These are phyloP conservation scores for Pseudomugil gertrudae DNA, from an alignment of 2,797 vertebrate species.

Conservation along the genomic window DNA sequence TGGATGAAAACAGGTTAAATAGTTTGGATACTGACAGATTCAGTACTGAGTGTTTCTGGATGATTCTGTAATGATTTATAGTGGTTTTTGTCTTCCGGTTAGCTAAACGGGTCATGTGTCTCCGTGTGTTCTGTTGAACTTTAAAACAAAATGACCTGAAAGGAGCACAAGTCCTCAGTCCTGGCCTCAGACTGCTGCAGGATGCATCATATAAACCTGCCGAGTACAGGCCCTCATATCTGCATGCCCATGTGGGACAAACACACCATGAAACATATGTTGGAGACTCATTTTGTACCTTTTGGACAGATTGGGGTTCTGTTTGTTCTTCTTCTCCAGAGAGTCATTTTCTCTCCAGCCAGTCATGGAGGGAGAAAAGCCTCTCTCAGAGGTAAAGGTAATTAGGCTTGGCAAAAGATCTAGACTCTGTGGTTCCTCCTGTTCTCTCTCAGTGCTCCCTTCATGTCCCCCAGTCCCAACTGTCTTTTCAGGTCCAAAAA, in stretches of 20 bases:
- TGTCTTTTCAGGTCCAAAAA: slow-evolving; percentile 61
- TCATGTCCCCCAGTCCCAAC: slow-evolving; percentile 36
- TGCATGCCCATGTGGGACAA: slow-evolving; percentile 15
- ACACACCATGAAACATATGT: slow-evolving; percentile 16
- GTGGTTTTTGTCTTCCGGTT: too few species aligned
- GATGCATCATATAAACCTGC: neutral
- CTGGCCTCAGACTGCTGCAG: neutral
- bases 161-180: too few species aligned
- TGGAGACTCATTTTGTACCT: slow-evolving; percentile 17
- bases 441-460: slow-evolving; percentile 26
- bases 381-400: slow-evolving; percentile 67
- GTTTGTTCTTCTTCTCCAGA: slow-evolving; percentile 66
- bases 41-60: too few species aligned
- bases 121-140: too few species aligned
- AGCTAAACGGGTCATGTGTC: too few species aligned
- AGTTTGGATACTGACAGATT: too few species aligned
- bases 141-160: too few species aligned
- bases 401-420: slow-evolving; percentile 74
- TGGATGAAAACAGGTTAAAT: too few species aligned
- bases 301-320: slow-evolving; percentile 74
- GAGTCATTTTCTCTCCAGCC: slow-evolving; percentile 54
- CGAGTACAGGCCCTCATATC: neutral
- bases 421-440: slow-evolving; percentile 55
- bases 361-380: slow-evolving; percentile 32
- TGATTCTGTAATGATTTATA: too few species aligned